Percentiles rank a stretch among this genome's conserved stretches.
phyloP scores from a whole-genome alignment of 1,140 invertebrate genomes.

The Polyergus mexicanus region DNA sequence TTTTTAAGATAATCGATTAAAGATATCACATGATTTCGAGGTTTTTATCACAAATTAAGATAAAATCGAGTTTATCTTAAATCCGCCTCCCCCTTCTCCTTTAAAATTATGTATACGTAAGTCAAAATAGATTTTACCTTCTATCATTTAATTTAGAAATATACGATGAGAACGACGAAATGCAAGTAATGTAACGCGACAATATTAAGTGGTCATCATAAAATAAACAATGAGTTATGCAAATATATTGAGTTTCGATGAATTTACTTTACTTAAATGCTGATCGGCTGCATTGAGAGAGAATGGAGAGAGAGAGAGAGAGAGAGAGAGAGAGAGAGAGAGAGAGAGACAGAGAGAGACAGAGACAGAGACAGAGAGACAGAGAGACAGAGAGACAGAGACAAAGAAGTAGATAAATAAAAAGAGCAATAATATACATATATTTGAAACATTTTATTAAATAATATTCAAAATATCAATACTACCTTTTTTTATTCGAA shows the following conservation, averaged over 20 bases:
- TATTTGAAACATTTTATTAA: background rate
- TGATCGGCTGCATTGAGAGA: background rate
- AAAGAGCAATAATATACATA: too few relatives aligned
- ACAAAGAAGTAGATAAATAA: too few relatives aligned
- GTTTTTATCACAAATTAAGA: background rate
- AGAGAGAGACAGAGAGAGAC: too few relatives aligned
- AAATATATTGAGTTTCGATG: background rate
- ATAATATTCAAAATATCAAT: background rate
- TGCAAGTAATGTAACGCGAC: background rate
- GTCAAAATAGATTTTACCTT: background rate
- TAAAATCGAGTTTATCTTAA: background rate
- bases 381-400: too few relatives aligned
- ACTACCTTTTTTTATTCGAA: background rate
- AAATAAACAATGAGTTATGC: constrained; percentile 5
- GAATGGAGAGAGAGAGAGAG: too few relatives aligned
- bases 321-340: too few relatives aligned
- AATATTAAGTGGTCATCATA: background rate
- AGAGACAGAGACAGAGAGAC: too few relatives aligned
- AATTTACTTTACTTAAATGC: background rate
- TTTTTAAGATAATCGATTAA: background rate
- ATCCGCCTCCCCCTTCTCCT: background rate
- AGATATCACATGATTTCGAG: background rate
- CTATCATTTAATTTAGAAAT: constrained; percentile 8
- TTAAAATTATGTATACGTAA: background rate
- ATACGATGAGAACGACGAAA: background rate